Evolutionary conservation across 2,797 vertebrate species (phyloP), one percentile per base, ranked within the genome.

Genomic region (Hylomyscus alleni): DNA sequence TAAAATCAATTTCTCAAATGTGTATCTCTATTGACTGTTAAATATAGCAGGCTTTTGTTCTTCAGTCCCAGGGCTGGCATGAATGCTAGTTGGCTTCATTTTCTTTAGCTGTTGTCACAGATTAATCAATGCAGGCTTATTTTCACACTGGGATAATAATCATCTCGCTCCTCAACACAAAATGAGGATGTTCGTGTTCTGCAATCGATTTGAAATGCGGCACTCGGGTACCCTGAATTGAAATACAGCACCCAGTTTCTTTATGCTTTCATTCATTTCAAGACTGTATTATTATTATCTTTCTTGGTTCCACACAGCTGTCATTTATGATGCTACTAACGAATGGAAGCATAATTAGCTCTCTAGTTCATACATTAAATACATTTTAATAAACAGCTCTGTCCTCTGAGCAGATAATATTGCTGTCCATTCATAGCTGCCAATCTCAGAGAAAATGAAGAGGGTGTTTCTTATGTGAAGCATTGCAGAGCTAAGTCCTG

Each of bases 121-220:
- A 96, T 96, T 95, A 96, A 96, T 96, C 91, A 94, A 60, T 65
- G 50, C 29, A 69, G 31, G 17, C 84, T 96, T 97, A 93, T 97
- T 98, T 97, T 98, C 97, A 96, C 58, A 95, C 22, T 37, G 77
- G 77, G 50, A 89, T 89, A 85, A 72, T 96, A 97, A 97, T 89
- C 89, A 96, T 24, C 84, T 50, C 97, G 72, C 34, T 96, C 88
- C 90, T 97, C 77, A 73, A 50, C 1, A 37, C 80, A 94, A 92
- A 96, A 96, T 78, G n/a, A 97, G 2, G 19, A 72, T 1, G 0
- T 37, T 86, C 78, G 15, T 82, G 50, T 92, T 93, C 95, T n/a
- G 1, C 78, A 96, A 93, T 75, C 1, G 89, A 96, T 54, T 84
- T 93, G 84, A 96, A 96, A 83, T 89, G 97, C 93, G 3, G 84